Conservation (phyloP, 30 jellyfish, hydroid and myxozoan species). For the Euphysa ruthae region DNA sequence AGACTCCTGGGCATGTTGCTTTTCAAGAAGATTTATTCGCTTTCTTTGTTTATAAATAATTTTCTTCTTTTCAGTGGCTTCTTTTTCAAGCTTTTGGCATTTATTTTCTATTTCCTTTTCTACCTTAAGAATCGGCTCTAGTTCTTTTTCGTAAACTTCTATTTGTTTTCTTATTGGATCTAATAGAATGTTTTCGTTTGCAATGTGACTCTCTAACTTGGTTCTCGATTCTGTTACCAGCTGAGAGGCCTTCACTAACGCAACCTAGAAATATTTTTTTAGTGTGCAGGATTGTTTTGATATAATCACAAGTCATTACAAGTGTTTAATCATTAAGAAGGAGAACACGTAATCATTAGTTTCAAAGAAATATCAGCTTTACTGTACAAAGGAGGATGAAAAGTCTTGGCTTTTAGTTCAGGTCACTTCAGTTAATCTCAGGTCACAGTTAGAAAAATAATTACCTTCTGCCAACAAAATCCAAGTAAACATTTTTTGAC, state of each 20-base stretch:
- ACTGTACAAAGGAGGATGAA: no score
- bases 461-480: no score
- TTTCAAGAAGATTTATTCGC: constrained; percentile 66
- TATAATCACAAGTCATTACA: no score
- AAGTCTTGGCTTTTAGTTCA: no score
- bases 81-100: constrained; percentile 58
- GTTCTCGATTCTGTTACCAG: constrained; percentile 84
- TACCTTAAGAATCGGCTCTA: constrained; percentile 49
- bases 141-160: constrained; percentile 44
- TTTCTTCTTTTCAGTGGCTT: constrained; percentile 68
- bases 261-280: constrained; percentile 9
- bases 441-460: no score
- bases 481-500: no score
- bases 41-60: constrained; percentile 74
- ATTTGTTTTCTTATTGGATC: constrained; percentile 59
- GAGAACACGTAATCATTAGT: no score
- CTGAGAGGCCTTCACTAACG: constrained; percentile 85
- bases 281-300: no score
- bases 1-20: constrained; percentile 80
- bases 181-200: constrained; percentile 46
- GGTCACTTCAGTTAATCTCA: no score
- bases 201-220: constrained; percentile 71
- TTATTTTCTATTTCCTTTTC: constrained; percentile 58
- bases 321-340: no score
- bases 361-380: no score